Base-by-base conservation (phyloP, 1,140 invertebrate species). In the Araneus ventricosus region DNA sequence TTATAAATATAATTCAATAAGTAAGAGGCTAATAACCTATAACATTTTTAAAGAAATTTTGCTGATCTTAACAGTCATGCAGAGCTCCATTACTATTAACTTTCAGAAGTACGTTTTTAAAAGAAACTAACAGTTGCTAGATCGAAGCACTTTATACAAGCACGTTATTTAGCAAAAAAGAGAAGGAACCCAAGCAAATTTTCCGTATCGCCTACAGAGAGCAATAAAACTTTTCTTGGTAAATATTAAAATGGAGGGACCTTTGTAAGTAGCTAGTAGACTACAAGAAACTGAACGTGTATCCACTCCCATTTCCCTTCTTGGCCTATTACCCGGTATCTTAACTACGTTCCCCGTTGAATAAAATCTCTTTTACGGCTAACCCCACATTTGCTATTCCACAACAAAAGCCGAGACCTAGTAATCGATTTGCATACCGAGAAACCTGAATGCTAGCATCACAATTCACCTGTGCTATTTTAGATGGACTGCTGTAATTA, bases 401-500 rank as follows among this genome's bases (percentile, higher is more conserved):
- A 34, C 84, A 41, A 57, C 45, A 45, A 84, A 86, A 61, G 57
- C 84, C 30, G 45, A 34, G 45, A 34, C 45, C 30, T 52, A 34
- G 45, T 22, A 57, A 86, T 86, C 84, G 84, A 86, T 86, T 86
- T 86, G 45, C 84, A 86, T 86, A 61, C 57, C 27, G 22, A 61
- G 84, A 20, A 34, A 34, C 70, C 45, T 30, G n/a, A 61, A 61
- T 22, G 84, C 57, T 22, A 57, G 41, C 45, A 45, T 85, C 82
- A 85, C 82, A 85, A 85, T 57, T 85, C 82, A 85, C 82, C 39
- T 27, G 82, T 4, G 82, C 82, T 86, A 61, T 86, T 86, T 86
- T 86, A 86, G 84, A 61, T 86, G 57, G 84, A 52, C 84, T 59
- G 57, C 84, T 59, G 84, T 86, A 86, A 86, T 86, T 86, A 86